A percentile compares a stretch with the other conserved stretches of the same genome.
Conservation (phyloP, 2,797 vertebrate species). For the Sciurus carolinensis region DNA sequence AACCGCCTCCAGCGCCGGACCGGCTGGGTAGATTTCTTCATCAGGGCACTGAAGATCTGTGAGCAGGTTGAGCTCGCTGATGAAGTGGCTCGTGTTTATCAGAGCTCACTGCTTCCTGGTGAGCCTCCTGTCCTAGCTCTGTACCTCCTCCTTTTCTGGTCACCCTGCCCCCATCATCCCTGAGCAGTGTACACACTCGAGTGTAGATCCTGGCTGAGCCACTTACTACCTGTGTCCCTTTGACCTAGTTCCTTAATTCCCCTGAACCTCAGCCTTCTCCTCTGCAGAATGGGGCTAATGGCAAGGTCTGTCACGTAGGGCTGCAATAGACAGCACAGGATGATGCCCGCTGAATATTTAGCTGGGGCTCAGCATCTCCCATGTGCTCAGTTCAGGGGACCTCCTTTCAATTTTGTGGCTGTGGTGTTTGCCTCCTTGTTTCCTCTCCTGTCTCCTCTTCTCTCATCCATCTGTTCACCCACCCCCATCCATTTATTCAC, state of each 20-base stretch:
- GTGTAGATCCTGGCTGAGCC: not conserved
- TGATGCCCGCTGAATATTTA: no score
- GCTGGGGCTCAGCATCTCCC: not conserved
- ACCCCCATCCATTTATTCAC: not conserved
- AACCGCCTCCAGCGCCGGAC: constrained; percentile 66
- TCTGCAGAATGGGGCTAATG: constrained; percentile 7
- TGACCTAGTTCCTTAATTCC: not conserved
- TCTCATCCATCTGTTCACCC: not conserved
- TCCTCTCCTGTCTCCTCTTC: not conserved
- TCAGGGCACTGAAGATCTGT: constrained; percentile 63
- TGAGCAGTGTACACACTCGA: not conserved
- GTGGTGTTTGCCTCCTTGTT: not conserved
- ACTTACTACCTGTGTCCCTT: not conserved
- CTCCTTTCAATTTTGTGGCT: not conserved
- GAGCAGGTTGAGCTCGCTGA: constrained; percentile 68
- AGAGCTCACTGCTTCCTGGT: constrained; percentile 70
- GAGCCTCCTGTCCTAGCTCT: constrained; percentile 40
- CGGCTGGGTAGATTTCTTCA: constrained; percentile 74
- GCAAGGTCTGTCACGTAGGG: not conserved
- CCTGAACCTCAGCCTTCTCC: not conserved
- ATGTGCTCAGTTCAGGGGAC: not conserved
- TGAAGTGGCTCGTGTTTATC: constrained; percentile 65
- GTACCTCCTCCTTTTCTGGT: not conserved
- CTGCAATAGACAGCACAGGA: not conserved
- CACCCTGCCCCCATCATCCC: not conserved